Evolutionary conservation across 2,888 invertebrate genomes (phyloP).

Genomic region (Apotomis capreana): DNA sequence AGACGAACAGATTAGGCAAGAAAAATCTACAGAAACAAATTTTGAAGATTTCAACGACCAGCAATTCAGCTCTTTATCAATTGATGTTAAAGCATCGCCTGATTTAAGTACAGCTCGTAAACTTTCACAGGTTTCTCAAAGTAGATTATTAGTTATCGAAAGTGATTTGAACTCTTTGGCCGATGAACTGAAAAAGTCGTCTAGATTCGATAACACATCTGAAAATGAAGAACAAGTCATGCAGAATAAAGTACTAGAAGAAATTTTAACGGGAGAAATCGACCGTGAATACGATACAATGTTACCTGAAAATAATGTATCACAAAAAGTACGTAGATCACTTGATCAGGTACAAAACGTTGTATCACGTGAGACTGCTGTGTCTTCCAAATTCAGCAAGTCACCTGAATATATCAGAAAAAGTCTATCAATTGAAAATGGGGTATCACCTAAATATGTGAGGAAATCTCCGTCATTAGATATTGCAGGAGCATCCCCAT

Average conservation of each 20-base stretch:
- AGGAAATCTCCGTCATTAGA: not conserved
- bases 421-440: too few relatives aligned
- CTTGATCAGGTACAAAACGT: not conserved
- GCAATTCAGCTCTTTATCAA: conserved; percentile 37
- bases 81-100: conserved; percentile 32
- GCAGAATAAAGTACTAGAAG: not conserved
- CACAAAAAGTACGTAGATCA: not conserved
- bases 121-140: conserved; percentile 17
- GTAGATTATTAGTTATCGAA: conserved; percentile 9
- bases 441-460: too few relatives aligned
- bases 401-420: not conserved
- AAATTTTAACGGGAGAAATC: not conserved
- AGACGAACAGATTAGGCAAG: conserved; percentile 60
- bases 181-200: conserved; percentile 15
- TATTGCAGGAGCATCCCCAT: too few relatives aligned
- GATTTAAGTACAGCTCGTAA: conserved; percentile 33
- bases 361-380: not conserved
- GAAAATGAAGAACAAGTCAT: not conserved
- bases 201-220: not conserved
- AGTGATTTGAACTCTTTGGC: conserved; percentile 18
- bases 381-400: not conserved
- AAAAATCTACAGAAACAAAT: conserved; percentile 37
- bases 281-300: not conserved
- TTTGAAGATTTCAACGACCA: conserved; percentile 33
- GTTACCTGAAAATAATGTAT: not conserved